phyloP scores from a whole-genome alignment of 2,113 vertebrate species.

The Toxotes jaculatrix region DNA sequence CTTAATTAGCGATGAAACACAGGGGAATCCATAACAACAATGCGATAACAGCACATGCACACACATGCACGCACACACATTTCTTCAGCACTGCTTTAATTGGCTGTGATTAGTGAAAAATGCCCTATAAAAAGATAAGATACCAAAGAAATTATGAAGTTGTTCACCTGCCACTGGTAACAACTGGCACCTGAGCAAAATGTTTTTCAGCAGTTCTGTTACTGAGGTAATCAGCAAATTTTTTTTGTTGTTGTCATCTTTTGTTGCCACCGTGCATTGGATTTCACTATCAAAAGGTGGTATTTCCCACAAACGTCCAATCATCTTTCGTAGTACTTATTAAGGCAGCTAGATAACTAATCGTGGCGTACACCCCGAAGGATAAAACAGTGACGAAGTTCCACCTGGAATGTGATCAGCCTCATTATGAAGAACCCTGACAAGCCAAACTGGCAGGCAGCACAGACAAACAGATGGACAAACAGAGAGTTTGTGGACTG shows the following conservation, averaged over 20 bases:
- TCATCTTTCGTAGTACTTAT: conserved; percentile 10
- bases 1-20: conserved; percentile 56
- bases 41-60: conserved; percentile 19
- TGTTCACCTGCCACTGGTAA: not conserved
- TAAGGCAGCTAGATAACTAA: conserved; percentile 4
- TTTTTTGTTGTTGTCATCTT: not conserved
- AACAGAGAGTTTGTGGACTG: conserved; percentile 15
- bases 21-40: conserved; percentile 33
- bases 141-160: not conserved
- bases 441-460: conserved; percentile 24
- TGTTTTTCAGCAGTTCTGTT: not conserved
- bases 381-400: conserved; percentile 18
- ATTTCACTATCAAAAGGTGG: conserved; percentile 18
- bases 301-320: not conserved
- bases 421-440: conserved; percentile 36
- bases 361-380: conserved; percentile 14
- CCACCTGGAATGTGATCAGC: conserved; percentile 43
- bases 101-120: conserved; percentile 24
- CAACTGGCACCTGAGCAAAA: conserved; percentile 5
- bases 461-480: conserved; percentile 40
- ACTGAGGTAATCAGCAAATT: not conserved
- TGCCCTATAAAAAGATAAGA: not conserved
- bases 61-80: not conserved
- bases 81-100: conserved; percentile 30
- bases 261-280: not conserved